These are phyloP conservation scores for Phasianus colchicus DNA, from an alignment of 2,113 vertebrate species.

Conservation along the genomic window DNA sequence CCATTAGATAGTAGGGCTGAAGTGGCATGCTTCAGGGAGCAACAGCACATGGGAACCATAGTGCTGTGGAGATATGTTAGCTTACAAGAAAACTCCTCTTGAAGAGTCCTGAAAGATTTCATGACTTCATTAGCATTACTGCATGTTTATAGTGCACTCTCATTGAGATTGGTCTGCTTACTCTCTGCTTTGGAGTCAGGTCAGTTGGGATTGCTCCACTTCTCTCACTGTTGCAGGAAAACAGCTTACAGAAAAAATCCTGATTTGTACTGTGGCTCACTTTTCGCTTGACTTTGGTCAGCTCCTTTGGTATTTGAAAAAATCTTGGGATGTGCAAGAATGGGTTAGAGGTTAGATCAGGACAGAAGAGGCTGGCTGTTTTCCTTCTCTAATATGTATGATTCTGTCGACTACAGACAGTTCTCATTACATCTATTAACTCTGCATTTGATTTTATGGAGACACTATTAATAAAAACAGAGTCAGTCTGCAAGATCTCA, in stretches of 20 bases:
- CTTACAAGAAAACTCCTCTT: neutral
- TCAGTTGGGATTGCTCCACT: neutral
- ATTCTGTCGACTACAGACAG: neutral
- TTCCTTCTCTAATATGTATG: neutral
- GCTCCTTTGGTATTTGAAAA: neutral
- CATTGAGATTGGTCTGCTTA: neutral
- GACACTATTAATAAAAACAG: neutral
- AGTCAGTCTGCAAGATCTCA: neutral
- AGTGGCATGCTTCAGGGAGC: neutral
- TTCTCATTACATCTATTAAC: slow-evolving; percentile 3
- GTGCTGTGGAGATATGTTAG: accelerated
- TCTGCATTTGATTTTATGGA: neutral
- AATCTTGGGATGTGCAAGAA: neutral
- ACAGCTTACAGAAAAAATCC: neutral
- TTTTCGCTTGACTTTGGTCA: neutral
- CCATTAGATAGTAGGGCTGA: neutral
- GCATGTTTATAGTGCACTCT: accelerated
- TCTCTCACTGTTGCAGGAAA: neutral
- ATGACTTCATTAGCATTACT: neutral
- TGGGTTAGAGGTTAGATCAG: neutral
- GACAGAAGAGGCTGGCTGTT: neutral
- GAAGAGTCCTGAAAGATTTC: neutral
- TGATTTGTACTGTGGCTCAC: neutral
- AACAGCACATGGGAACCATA: neutral
- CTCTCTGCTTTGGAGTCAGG: neutral